Conservation (phyloP, 2,888 invertebrate genomes). For the Melitaea athalia region DNA sequence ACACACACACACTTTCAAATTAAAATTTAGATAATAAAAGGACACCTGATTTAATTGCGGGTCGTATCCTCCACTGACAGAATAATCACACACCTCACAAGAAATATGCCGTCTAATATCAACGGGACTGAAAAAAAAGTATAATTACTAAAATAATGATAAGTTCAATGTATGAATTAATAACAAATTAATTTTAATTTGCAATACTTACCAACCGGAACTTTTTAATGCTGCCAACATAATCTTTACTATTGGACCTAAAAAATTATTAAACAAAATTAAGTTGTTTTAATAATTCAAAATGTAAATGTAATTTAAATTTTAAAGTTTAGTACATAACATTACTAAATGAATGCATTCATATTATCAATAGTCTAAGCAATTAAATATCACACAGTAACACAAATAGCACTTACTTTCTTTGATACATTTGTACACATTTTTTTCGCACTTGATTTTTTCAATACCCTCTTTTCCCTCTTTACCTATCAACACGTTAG, state of each 20-base stretch:
- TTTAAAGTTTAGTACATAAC: too few relatives aligned
- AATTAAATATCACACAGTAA: too few relatives aligned
- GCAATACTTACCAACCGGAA: constrained; percentile 86
- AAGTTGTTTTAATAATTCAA: background rate
- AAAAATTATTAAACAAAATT: constrained; percentile 33
- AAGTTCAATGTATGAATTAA: background rate
- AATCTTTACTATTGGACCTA: constrained; percentile 90
- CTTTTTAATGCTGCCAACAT: constrained; percentile 92
- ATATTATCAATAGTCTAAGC: too few relatives aligned
- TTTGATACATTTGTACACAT: constrained; percentile 88
- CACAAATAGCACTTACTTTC: constrained; percentile 79
- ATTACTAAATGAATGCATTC: too few relatives aligned
- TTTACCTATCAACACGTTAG: constrained; percentile 81
- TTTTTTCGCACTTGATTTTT: constrained; percentile 90
- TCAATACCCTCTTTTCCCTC: constrained; percentile 87
- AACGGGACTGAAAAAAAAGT: constrained; percentile 84
- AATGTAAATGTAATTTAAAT: too few relatives aligned
- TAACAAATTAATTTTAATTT: too few relatives aligned
- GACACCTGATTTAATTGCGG: constrained; percentile 88
- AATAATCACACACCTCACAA: constrained; percentile 93
- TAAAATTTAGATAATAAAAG: background rate
- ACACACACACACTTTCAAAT: too few relatives aligned
- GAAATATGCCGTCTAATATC: constrained; percentile 94
- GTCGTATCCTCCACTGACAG: constrained; percentile 96
- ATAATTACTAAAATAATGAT: background rate